Base-by-base conservation (phyloP, 2,113 vertebrate species). In the Gallinago jamesoni region DNA sequence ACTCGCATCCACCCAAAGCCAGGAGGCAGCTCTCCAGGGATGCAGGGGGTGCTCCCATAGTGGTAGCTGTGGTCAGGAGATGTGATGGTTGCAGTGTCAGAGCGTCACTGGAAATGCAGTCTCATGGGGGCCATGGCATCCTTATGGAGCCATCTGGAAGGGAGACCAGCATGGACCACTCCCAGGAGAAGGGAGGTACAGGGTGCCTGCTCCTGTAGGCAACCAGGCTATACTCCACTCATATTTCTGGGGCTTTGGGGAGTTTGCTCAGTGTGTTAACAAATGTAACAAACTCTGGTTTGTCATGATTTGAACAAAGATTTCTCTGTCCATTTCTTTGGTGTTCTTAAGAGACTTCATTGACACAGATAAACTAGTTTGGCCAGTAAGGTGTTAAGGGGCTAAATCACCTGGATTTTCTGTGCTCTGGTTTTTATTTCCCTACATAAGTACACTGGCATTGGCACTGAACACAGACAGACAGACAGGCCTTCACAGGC, bases 11-110 rank as follows among this genome's bases (percentile, higher is more conserved):
- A 17, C 8, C 6, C 50, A 55, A 64, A 84, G 12, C 37, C 80
- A 76, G 23, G 10, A 59, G 25, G 28, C 63, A 33, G 60, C 33
- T 41, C 41, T 39, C 8, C 2, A 3, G 41, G 33, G 18, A 12
- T 17, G 13, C 7, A 4, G 4, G 10, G 5, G 3, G 28, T 13
- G 25, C 3, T 75, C 50, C 30, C n/a, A 7, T 1, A 33, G 22
- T 5, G 9, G 47, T 68, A 37, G 35, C 24, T 45, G n/a, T 43
- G 7, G 5, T 55, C 48, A 30, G 66, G 24, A 19, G 22, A 16
- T 31, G 41, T 11, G 43, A 24, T 19, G 13, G 23, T 16, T 64
- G 37, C 14, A 48, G 19, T 33, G 48, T 21, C 62, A 52, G 11
- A 25, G 56, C 19, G 8, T 35, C 41, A 30, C n/a, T 77, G 59